Conservation (phyloP, 2,113 vertebrate genomes). For the Origma solitaria region DNA sequence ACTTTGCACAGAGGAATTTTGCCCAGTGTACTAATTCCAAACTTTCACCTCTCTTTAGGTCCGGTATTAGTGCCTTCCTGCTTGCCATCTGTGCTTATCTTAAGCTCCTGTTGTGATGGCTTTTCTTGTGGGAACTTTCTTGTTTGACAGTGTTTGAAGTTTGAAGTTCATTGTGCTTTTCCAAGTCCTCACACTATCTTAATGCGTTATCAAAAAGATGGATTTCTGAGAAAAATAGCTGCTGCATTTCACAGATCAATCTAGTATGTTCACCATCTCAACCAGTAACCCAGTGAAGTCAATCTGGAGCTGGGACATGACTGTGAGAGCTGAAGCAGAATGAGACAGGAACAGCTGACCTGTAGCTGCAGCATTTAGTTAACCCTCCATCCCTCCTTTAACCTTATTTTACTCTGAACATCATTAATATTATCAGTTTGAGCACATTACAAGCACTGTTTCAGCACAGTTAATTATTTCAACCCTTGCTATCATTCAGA, state of each 20-base stretch:
- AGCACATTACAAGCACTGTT: not conserved
- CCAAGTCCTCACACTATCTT: not conserved
- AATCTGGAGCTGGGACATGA: not conserved
- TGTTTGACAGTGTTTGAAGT: not conserved
- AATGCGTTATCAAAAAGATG: not conserved
- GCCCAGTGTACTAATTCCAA: not conserved
- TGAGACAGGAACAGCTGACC: not conserved
- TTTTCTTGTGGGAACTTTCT: not conserved
- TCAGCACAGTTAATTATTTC: not conserved
- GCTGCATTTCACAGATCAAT: not conserved
- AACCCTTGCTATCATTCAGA: not conserved
- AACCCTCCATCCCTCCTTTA: not conserved
- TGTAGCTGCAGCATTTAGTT: not conserved
- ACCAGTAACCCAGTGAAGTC: not conserved
- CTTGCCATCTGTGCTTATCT: not conserved
- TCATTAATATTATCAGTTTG: not conserved
- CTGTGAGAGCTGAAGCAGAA: not conserved
- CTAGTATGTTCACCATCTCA: not conserved
- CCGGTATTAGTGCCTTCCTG: not conserved
- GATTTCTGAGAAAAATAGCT: not conserved
- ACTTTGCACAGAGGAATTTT: not conserved
- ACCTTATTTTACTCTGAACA: not conserved
- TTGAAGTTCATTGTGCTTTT: not conserved
- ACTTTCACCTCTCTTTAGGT: not conserved
- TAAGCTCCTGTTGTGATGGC: not conserved